These are phyloP conservation scores for Priocnemis perturbator DNA, from an alignment of 2,888 invertebrate genomes.

Conservation along the genomic window DNA sequence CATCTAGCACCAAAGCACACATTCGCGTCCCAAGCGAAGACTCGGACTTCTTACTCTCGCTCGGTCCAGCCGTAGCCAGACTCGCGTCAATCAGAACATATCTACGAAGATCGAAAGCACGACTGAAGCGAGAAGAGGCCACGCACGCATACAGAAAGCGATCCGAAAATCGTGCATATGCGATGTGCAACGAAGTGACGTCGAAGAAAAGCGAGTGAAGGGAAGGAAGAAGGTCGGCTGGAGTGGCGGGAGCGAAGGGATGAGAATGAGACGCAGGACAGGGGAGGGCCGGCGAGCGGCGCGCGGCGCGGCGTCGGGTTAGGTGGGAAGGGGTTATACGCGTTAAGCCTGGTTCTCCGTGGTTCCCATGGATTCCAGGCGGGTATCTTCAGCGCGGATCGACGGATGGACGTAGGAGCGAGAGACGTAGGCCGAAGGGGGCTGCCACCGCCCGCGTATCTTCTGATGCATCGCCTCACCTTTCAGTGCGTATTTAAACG, in stretches of 20 bases:
- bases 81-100: no score
- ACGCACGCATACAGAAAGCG: no score
- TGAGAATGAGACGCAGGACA: conserved; percentile 14
- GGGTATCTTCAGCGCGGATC: conserved; percentile 74
- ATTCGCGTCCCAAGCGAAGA: no score
- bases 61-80: no score
- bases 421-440: conserved; percentile 48
- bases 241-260: no score
- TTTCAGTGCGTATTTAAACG: conserved; percentile 76
- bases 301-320: no score
- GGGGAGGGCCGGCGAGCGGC: conserved; percentile 3
- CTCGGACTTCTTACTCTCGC: no score
- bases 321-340: conserved; percentile 60
- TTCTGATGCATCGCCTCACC: conserved; percentile 76
- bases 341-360: conserved; percentile 70
- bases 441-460: conserved; percentile 75
- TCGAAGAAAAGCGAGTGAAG: conserved; percentile 16
- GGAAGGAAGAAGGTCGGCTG: conserved; percentile 19
- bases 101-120: no score
- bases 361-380: conserved; percentile 75
- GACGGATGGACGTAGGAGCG: conserved; percentile 66
- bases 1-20: no score
- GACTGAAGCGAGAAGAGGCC: no score
- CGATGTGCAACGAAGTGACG: neutral
- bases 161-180: no score